Evolutionary conservation across 2,797 vertebrate genomes (phyloP).

Genomic region (Microcaecilia unicolor): DNA sequence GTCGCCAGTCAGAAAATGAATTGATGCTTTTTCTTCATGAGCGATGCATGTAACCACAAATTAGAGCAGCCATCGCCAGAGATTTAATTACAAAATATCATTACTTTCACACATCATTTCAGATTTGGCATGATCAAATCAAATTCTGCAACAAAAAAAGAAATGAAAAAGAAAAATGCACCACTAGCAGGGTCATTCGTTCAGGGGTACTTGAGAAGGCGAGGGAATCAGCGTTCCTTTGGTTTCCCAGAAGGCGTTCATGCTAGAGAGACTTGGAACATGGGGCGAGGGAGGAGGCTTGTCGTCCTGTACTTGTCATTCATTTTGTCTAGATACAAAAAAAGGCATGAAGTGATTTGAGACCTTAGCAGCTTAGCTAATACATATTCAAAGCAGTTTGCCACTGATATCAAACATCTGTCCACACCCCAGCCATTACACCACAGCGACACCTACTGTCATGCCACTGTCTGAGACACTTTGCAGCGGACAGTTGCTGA

Average conservation of each 20-base stretch:
- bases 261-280: no score
- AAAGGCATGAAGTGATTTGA: no score
- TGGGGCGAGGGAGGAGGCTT: no score
- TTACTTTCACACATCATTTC: conserved; percentile 74
- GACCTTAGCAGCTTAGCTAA: no score
- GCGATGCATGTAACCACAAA: conserved; percentile 71
- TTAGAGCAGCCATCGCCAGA: conserved; percentile 61
- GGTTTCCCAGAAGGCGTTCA: conserved; percentile 36
- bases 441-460: no score
- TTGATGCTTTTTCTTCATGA: conserved; percentile 70
- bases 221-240: conserved; percentile 22
- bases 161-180: conserved; percentile 45
- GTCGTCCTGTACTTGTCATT: no score
- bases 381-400: no score
- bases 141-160: conserved; percentile 43
- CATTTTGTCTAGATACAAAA: no score
- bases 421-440: no score
- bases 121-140: conserved; percentile 70
- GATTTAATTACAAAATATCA: conserved; percentile 78
- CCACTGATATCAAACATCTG: no score
- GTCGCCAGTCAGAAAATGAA: conserved; percentile 71
- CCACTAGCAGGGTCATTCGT: conserved; percentile 57
- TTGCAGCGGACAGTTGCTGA: no score
- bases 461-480: no score
- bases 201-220: conserved; percentile 37